Evolutionary conservation across 2,797 vertebrate genomes (phyloP).

Genomic region (Forpus xanthops): DNA sequence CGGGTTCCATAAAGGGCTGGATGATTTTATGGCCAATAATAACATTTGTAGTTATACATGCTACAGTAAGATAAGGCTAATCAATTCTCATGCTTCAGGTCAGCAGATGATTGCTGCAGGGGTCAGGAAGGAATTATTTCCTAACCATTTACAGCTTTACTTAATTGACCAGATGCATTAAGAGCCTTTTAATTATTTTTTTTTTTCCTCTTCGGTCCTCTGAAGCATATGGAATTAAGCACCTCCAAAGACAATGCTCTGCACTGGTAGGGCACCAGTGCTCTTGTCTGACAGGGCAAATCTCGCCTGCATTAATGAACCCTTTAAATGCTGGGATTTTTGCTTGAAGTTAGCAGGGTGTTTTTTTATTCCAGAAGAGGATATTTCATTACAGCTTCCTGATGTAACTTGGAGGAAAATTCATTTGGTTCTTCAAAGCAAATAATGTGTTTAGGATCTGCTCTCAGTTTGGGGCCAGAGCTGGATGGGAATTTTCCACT

Average conservation of each 20-base stretch:
- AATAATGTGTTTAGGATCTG: neutral
- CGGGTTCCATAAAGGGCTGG: conserved; percentile 34
- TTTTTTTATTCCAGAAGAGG: neutral
- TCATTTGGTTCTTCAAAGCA: neutral
- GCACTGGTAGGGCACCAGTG: neutral
- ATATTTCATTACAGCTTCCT: neutral
- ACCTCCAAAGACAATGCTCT: neutral
- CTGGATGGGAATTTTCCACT: neutral
- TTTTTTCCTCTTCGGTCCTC: neutral
- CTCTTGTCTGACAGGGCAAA: neutral
- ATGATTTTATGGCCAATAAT: conserved; percentile 73
- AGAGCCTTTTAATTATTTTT: conserved; percentile 63
- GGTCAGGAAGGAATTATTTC: conserved; percentile 67
- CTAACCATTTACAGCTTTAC: conserved; percentile 62
- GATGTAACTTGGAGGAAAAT: neutral
- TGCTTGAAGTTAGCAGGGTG: neutral
- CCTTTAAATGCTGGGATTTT: neutral
- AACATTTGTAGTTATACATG: conserved; percentile 63
- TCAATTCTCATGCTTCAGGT: conserved; percentile 72
- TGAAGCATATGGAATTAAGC: conserved; percentile 36
- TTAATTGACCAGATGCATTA: conserved; percentile 74
- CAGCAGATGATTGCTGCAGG: conserved; percentile 70
- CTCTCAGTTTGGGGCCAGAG: neutral
- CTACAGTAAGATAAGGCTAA: conserved; percentile 60
- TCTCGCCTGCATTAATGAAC: neutral